phyloP scores from a whole-genome alignment of 2,888 invertebrate genomes.

The Chymomyza fuscimana region DNA sequence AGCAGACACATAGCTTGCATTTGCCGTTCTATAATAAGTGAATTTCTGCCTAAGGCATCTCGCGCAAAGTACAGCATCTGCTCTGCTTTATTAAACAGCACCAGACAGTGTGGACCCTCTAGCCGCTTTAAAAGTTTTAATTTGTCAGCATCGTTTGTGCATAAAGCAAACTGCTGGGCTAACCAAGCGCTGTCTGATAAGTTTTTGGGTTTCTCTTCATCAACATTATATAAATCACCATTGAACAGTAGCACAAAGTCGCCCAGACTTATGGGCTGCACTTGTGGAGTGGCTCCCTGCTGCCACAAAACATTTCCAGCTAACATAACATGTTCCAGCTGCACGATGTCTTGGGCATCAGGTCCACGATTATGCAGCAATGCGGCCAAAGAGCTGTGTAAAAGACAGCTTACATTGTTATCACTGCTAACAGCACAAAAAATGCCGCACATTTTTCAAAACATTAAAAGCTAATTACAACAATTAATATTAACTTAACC shows the following conservation, averaged over 20 bases:
- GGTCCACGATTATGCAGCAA: slow-evolving; percentile 56
- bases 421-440: slow-evolving; percentile 43
- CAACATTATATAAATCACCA: slow-evolving; percentile 89
- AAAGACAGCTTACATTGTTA: slow-evolving; percentile 13
- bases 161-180: slow-evolving; percentile 54
- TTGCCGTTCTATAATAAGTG: slow-evolving; percentile 84
- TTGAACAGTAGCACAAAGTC: slow-evolving; percentile 89
- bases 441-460: slow-evolving; percentile 52
- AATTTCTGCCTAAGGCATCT: slow-evolving; percentile 92
- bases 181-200: slow-evolving; percentile 56
- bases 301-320: slow-evolving; percentile 89
- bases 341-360: slow-evolving; percentile 24
- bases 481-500: background rate
- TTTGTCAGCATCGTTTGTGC: slow-evolving; percentile 65
- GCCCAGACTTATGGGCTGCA: slow-evolving; percentile 85
- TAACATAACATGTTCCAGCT: slow-evolving; percentile 52
- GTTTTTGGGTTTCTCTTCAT: slow-evolving; percentile 66
- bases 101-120: slow-evolving; percentile 91
- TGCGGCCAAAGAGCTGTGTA: slow-evolving; percentile 21
- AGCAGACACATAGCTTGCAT: slow-evolving; percentile 43
- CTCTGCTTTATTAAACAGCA: slow-evolving; percentile 85
- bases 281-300: slow-evolving; percentile 84
- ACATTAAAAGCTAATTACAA: background rate
- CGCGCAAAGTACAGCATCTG: slow-evolving; percentile 88
- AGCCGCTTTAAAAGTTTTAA: slow-evolving; percentile 81